These are phyloP conservation scores for Chalcosyrphus nemorum DNA, from an alignment of 2,888 invertebrate genomes.

Conservation along the genomic window DNA sequence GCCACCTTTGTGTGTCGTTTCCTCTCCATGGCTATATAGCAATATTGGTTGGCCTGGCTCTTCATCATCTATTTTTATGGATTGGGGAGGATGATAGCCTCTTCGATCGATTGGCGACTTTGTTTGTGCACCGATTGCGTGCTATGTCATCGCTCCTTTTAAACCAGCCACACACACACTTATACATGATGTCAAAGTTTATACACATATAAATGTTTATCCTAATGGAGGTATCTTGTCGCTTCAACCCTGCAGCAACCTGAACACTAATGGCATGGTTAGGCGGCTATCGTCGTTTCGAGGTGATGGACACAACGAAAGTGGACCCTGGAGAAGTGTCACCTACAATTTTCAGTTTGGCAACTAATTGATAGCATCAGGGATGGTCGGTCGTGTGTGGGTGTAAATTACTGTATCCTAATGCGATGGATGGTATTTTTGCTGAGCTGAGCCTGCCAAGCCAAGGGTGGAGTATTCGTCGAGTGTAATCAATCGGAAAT, in stretches of 20 bases:
- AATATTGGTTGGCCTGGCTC: background rate
- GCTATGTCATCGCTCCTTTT: slow-evolving; percentile 60
- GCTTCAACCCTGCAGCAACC: slow-evolving; percentile 10
- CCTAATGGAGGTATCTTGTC: slow-evolving; percentile 48
- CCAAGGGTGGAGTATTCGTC: background rate
- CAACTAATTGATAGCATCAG: slow-evolving; percentile 38
- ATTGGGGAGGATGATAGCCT: slow-evolving; percentile 11
- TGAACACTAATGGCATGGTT: slow-evolving; percentile 35
- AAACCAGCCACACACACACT: slow-evolving; percentile 1
- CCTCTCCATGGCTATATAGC: background rate
- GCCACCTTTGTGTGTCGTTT: slow-evolving; percentile 53
- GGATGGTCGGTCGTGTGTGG: background rate
- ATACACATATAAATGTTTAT: slow-evolving; percentile 49
- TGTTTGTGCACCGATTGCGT: slow-evolving; percentile 57
- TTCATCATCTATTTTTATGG: slow-evolving; percentile 48
- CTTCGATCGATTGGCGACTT: slow-evolving; percentile 38
- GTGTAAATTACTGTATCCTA: slow-evolving; percentile 1
- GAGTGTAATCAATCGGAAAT: slow-evolving; percentile 37
- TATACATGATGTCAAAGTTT: slow-evolving; percentile 41
- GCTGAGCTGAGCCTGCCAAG: background rate
- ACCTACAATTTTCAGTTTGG: slow-evolving; percentile 53
- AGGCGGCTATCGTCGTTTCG: slow-evolving; percentile 1
- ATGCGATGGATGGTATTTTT: background rate
- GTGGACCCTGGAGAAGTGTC: slow-evolving; percentile 52
- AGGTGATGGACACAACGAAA: slow-evolving; percentile 33